These are phyloP conservation scores for Dicroscelio sp. DNA, from an alignment of 2,888 invertebrate genomes.

Conservation along the genomic window DNA sequence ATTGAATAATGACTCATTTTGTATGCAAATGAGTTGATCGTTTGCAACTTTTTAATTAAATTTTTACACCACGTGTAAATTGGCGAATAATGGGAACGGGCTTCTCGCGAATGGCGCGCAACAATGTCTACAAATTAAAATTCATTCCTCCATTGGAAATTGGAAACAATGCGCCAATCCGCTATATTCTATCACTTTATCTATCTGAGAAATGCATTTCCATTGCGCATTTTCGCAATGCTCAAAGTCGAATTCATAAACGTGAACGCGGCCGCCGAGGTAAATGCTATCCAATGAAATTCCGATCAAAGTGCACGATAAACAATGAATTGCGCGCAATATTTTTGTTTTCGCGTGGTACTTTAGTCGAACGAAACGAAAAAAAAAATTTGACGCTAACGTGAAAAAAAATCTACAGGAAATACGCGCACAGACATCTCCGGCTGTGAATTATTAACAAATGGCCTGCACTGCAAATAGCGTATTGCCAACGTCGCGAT, in stretches of 20 bases:
- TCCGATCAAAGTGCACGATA: conserved; percentile 51
- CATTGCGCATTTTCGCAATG: conserved; percentile 37
- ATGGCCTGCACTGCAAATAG: no score
- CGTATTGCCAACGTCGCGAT: no score
- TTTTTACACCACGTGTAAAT: no score
- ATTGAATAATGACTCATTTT: no score
- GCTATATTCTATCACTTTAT: conserved; percentile 26
- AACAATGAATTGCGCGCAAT: conserved; percentile 48
- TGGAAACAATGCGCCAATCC: conserved; percentile 6
- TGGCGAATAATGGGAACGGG: background rate
- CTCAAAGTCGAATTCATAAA: conserved; percentile 56
- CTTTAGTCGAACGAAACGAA: background rate
- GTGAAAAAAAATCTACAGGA: background rate
- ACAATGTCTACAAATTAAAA: conserved; percentile 33
- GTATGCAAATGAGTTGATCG: no score
- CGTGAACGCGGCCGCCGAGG: conserved; percentile 1
- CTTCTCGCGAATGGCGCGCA: background rate
- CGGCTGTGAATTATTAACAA: background rate
- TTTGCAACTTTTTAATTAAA: no score
- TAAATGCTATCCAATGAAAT: conserved; percentile 44
- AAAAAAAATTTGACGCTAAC: no score
- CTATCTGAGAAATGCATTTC: conserved; percentile 42
- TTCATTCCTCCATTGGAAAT: conserved; percentile 25
- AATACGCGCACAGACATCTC: no score
- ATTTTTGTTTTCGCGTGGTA: conserved; percentile 28